Evolutionary conservation across 92 coral and sea anemone genomes (phyloP), one percentile per base, ranked within the genome.

Genomic region (Umimayanthus chanpuru): DNA sequence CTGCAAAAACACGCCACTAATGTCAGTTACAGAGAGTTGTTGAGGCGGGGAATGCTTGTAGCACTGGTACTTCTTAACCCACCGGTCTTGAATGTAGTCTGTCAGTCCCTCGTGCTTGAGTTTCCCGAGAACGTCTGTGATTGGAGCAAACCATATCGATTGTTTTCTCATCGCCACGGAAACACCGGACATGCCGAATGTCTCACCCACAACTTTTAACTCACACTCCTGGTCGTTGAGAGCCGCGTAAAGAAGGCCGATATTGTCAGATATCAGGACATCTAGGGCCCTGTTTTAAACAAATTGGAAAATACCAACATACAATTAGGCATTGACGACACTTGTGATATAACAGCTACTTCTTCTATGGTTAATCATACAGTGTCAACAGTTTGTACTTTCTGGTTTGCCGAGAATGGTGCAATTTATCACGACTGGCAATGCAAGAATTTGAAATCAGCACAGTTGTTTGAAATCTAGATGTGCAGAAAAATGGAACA

Each of bases 151-250:
- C 91, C 90, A 85, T 20, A 93, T 95, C 20, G 94, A 92, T 58
- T 90, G 93, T 61, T 95, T 95, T 72, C 88, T 92, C 55, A 92
- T 94, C 2, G 87, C 94, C 29, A 95, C 68, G 3, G 96, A 91
- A 38, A 94, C 94, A 49, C 98, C 98, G 0, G 98, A 95, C 94
- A 93, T 95, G 0, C 96, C 98, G 67, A 95, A 95, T 14, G 96
- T 92, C 9, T 92, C 93, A 2, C 98, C 98, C 41, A 93, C 93
- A 23, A 93, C 96, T 81, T 92, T 95, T 5, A 95, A 89, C 77
- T 88, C 89, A 26, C 96, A 95, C 25, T 86, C 38, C 20, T 89
- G 98, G 44, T 95, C 96, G 86, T 92, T 90, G 40, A 88, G 78
- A 21, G 98, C 92, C 82, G 92, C 92, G 72, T 95, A 95, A 30